These are phyloP conservation scores for Bryconaethiops microstoma DNA, from an alignment of 2,797 vertebrate species.

Conservation along the genomic window DNA sequence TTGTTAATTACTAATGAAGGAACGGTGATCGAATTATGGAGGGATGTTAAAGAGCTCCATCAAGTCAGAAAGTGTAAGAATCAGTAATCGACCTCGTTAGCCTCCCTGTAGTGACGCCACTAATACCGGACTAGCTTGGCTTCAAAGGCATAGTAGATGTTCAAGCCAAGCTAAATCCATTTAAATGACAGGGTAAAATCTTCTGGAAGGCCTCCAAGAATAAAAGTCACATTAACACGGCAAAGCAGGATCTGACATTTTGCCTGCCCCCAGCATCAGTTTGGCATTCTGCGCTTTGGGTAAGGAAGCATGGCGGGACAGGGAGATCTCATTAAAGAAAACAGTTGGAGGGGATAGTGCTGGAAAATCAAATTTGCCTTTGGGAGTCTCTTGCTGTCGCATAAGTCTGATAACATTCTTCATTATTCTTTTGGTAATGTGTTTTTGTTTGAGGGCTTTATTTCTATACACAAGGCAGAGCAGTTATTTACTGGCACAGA, in stretches of 20 bases:
- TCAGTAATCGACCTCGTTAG: constrained; percentile 16
- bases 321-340: constrained; percentile 49
- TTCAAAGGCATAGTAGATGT: background rate
- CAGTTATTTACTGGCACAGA: background rate
- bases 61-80: constrained; percentile 10
- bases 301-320: constrained; percentile 21
- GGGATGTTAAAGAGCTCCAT: constrained; percentile 4
- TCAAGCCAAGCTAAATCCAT: constrained; percentile 3
- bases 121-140: constrained; percentile 5
- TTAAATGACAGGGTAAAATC: constrained; percentile 30
- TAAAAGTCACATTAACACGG: constrained; percentile 57
- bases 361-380: constrained; percentile 32
- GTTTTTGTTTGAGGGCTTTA: background rate
- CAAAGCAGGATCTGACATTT: constrained; percentile 66
- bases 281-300: constrained; percentile 67
- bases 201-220: constrained; percentile 55
- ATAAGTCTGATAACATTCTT: background rate
- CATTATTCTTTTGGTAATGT: background rate
- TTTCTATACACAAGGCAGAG: too few relatives aligned
- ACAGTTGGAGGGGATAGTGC: constrained; percentile 62
- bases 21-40: constrained; percentile 20
- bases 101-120: constrained; percentile 10
- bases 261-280: constrained; percentile 57
- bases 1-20: constrained; percentile 40
- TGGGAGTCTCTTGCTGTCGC: background rate